Evolutionary conservation across 2,797 vertebrate species (phyloP).

Genomic region (Scyliorhinus canicula): DNA sequence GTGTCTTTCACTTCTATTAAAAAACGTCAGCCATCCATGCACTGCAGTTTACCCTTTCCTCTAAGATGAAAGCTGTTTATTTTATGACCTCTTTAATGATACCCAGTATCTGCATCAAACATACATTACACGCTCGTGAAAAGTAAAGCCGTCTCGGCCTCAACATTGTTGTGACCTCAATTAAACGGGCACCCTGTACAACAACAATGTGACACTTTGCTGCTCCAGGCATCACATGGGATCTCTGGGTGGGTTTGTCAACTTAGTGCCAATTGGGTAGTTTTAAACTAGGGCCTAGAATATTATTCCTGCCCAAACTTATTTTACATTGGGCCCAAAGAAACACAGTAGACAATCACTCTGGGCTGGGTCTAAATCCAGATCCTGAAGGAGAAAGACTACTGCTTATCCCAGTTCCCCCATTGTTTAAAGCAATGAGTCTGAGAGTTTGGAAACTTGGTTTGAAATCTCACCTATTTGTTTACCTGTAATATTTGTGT

Average conservation of each 20-base stretch:
- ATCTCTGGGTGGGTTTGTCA: neutral
- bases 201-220: neutral
- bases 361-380: neutral
- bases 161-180: neutral
- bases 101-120: neutral
- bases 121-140: neutral
- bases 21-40: neutral
- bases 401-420: neutral
- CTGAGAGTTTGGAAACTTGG: neutral
- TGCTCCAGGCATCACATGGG: neutral
- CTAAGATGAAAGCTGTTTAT: neutral
- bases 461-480: neutral
- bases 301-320: neutral
- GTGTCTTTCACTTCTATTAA: neutral
- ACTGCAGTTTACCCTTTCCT: neutral
- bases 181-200: neutral
- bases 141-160: neutral
- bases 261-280: neutral
- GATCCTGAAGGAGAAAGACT: neutral
- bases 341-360: neutral
- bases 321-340: neutral
- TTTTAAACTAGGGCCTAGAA: neutral
- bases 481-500: neutral
- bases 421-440: neutral
- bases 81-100: neutral